phyloP scores from a whole-genome alignment of 2,888 invertebrate genomes.

The Drosophila vallismaia region DNA sequence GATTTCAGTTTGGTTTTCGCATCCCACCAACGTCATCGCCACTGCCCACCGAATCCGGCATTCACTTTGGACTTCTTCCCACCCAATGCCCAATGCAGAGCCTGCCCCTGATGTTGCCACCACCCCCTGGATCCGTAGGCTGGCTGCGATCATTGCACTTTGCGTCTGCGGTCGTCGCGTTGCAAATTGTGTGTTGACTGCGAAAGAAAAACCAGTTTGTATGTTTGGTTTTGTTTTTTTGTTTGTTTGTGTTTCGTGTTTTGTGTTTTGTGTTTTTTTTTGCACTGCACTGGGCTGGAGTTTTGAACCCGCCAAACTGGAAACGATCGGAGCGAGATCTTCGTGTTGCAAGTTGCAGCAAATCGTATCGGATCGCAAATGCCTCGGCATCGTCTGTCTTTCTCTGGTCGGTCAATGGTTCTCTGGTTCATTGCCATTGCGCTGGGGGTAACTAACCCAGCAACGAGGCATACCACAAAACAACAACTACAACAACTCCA shows the following conservation, averaged over 20 bases:
- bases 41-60: conserved; percentile 37
- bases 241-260: neutral
- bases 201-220: conserved; percentile 61
- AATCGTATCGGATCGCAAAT: conserved; percentile 9
- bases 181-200: conserved; percentile 58
- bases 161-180: conserved; percentile 57
- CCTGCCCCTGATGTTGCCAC: conserved; percentile 5
- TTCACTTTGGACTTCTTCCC: conserved; percentile 6
- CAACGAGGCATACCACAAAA: conserved; percentile 63
- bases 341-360: conserved; percentile 65
- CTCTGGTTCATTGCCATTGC: conserved; percentile 84
- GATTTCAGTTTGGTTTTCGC: neutral
- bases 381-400: conserved; percentile 42
- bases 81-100: neutral
- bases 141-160: conserved; percentile 75
- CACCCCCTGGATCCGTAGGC: conserved; percentile 50
- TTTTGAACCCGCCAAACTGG: conserved; percentile 41
- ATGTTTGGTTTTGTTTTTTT: neutral
- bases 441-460: conserved; percentile 83
- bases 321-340: conserved; percentile 35
- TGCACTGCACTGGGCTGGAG: conserved; percentile 14
- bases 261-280: neutral
- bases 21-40: conserved; percentile 34
- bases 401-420: conserved; percentile 83
- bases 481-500: conserved; percentile 13